Evolutionary conservation across 2,797 vertebrate species (phyloP).

Genomic region (Morus bassanus): DNA sequence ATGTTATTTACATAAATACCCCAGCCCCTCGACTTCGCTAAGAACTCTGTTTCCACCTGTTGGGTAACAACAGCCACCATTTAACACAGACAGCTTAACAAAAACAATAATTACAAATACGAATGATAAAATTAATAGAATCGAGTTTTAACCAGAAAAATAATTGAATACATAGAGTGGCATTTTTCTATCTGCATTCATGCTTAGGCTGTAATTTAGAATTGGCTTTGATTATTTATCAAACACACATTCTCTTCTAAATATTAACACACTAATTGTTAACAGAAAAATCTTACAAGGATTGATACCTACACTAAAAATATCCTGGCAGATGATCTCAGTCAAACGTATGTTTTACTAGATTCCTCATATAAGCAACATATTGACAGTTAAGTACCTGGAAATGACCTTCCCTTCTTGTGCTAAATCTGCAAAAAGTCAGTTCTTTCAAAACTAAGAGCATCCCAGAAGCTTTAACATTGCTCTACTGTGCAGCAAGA

Average conservation of each 20-base stretch:
- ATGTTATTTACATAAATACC: background rate
- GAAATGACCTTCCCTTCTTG: background rate
- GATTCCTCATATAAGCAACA: background rate
- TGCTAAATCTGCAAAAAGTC: background rate
- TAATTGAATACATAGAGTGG: fast-evolving
- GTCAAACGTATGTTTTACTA: background rate
- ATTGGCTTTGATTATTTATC: background rate
- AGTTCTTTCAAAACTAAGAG: background rate
- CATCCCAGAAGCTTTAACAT: background rate
- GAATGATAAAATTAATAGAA: background rate
- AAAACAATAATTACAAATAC: background rate
- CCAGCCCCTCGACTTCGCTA: background rate
- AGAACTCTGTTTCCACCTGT: background rate
- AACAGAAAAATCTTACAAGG: background rate
- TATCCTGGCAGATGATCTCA: background rate
- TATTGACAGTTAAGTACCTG: background rate
- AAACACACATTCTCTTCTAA: background rate
- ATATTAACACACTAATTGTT: background rate
- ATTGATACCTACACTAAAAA: background rate
- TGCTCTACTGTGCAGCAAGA: background rate
- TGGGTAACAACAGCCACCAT: background rate
- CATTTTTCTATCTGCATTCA: background rate
- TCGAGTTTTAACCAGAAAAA: background rate
- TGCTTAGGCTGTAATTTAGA: background rate
- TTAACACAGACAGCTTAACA: background rate